phyloP scores from a whole-genome alignment of 2,888 invertebrate genomes.

The Marronus borbonicus region DNA sequence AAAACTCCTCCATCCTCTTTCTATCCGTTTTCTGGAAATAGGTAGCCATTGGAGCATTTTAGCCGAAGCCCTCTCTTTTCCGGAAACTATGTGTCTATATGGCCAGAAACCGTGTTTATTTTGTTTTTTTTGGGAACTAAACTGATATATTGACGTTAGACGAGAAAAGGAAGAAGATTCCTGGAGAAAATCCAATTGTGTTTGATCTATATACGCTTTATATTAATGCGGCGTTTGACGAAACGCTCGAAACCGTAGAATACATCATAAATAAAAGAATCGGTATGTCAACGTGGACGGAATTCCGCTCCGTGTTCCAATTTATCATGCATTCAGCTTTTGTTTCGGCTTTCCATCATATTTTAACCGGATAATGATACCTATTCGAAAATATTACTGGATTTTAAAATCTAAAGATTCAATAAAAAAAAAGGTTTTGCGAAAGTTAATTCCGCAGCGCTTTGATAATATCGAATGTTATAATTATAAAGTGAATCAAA shows the following conservation, averaged over 20 bases:
- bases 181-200: constrained; percentile 41
- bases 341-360: constrained; percentile 35
- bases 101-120: constrained; percentile 35
- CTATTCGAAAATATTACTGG: not conserved
- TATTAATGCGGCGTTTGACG: constrained; percentile 42
- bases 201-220: constrained; percentile 42
- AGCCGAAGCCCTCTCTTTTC: not conserved
- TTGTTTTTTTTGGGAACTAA: constrained; percentile 28
- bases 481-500: too few species aligned
- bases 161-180: constrained; percentile 29
- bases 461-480: too few species aligned
- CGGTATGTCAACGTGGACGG: constrained; percentile 22
- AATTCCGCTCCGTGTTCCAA: constrained; percentile 28
- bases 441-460: too few species aligned
- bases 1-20: constrained; percentile 1
- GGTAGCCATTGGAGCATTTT: constrained; percentile 12
- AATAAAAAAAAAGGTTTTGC: too few species aligned
- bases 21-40: constrained; percentile 12
- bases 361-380: constrained; percentile 15
- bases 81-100: constrained; percentile 36
- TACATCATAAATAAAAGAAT: constrained; percentile 43
- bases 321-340: constrained; percentile 35
- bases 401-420: not conserved
- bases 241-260: constrained; percentile 24
- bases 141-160: constrained; percentile 38